These are phyloP conservation scores for Drosophila diplacantha DNA, from an alignment of 2,888 invertebrate species.

Conservation along the genomic window DNA sequence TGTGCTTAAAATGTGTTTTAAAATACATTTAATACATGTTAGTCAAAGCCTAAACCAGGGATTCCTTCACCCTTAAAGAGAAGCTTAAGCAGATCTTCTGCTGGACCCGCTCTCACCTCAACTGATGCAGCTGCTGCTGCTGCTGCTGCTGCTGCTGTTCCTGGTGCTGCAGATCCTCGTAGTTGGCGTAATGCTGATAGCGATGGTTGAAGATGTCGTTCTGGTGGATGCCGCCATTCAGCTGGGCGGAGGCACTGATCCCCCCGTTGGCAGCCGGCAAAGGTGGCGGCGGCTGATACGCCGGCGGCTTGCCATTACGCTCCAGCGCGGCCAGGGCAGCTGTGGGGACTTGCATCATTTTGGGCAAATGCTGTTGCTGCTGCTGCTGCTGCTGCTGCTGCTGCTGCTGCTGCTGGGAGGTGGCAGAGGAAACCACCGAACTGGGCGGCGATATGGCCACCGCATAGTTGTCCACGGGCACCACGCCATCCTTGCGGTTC, in stretches of 20 bases:
- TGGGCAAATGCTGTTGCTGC: constrained; percentile 62
- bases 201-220: constrained; percentile 78
- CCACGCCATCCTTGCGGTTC: constrained; percentile 80
- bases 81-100: too few relatives aligned
- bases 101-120: constrained; percentile 81
- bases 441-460: constrained; percentile 45
- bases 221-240: constrained; percentile 74
- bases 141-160: constrained; percentile 79
- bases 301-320: constrained; percentile 76
- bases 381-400: constrained; percentile 43
- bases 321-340: constrained; percentile 74
- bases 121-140: constrained; percentile 81
- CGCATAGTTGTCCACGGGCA: constrained; percentile 71
- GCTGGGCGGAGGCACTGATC: constrained; percentile 21
- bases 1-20: background rate
- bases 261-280: constrained; percentile 69
- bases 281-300: constrained; percentile 78
- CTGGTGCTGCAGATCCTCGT: constrained; percentile 90
- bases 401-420: constrained; percentile 35
- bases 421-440: constrained; percentile 23
- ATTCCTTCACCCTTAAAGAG: constrained; percentile 4
- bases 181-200: constrained; percentile 87
- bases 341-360: constrained; percentile 62
- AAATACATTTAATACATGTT: background rate
- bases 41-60: background rate